Base-by-base conservation (phyloP, 2,797 vertebrate species). In the Enteromius radiatus region DNA sequence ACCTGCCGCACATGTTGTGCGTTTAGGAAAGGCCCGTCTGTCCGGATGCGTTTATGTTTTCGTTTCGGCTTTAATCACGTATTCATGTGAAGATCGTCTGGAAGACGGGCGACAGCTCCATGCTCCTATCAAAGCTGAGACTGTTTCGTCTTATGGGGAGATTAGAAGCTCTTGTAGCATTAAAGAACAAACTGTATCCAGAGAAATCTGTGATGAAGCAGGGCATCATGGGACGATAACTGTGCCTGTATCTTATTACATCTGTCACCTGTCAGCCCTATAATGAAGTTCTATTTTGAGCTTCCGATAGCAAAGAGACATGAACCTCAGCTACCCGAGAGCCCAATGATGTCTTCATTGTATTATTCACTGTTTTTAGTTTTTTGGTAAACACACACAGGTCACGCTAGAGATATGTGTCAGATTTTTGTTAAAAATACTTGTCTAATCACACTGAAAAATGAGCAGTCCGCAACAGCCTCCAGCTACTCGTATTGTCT, bases 211-310 rank as follows among this genome's bases (percentile, higher is more conserved):
- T 87, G 67, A 84, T 92, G 87, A 90, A 90, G 86, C 87, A 86
- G 88, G 88, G 92, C 90, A 92, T 93, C 91, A 92, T 89, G 82
- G 82, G 82, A 80, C 88, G 23, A 85, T 85, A 86, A 91, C 88
- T 86, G 88, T 88, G 87, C 88, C 88, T 89, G 85, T 88, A 84
- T 89, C 87, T 87, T 92, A 91, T 93, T 93, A 92, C 90, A 90
- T 86, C 89, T 87, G 84, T 94, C 92, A 93, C 92, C 92, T 93
- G 92, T 91, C 90, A 91, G 89, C 88, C 87, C 89, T 87, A 88
- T 94, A 94, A 94, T 95, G 91, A 93, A 92, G 93, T 91, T 88
- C 93, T 95, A 95, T 95, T 94, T 92, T 77, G 36, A 69, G 81
- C 23, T 64, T 65, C 49, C 33, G 23, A 79, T 54, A 86, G 75